A percentile compares a stretch with the other conserved stretches of the same genome.
Conservation (phyloP, 2,797 vertebrate species). For the Trichosurus vulpecula region DNA sequence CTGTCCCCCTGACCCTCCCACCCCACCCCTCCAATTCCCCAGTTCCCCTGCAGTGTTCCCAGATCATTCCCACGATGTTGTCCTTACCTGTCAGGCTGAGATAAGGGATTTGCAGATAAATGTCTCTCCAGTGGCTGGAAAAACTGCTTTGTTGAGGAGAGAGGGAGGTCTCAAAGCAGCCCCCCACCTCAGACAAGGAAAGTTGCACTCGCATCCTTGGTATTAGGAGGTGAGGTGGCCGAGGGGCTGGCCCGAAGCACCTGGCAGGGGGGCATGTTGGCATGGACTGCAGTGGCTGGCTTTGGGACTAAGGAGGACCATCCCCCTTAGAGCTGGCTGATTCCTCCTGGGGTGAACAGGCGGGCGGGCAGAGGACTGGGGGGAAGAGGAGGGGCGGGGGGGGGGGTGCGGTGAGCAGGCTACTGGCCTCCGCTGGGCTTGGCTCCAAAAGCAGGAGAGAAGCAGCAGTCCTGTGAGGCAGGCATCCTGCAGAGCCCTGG, state of each 20-base stretch:
- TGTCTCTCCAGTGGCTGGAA: neutral
- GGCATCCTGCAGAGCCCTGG: neutral
- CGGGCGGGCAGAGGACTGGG: neutral
- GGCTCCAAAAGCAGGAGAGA: neutral
- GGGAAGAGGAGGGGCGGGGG: neutral
- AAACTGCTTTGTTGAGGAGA: slow-evolving; percentile 16
- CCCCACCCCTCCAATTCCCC: neutral
- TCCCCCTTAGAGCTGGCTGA: neutral
- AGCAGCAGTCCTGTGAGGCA: neutral
- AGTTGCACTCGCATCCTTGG: neutral
- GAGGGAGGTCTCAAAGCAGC: neutral
- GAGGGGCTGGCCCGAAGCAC: neutral
- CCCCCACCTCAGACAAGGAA: neutral
- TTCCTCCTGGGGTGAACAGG: neutral
- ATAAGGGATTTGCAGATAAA: slow-evolving; percentile 20
- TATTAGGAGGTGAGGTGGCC: neutral
- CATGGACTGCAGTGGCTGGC: neutral
- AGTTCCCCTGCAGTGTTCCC: neutral
- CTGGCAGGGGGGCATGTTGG: neutral
- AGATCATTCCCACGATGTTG: neutral
- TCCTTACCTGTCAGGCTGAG: slow-evolving; percentile 58
- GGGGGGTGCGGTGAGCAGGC: neutral
- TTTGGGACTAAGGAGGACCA: accelerated
- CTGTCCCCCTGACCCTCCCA: neutral
- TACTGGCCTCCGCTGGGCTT: slow-evolving; percentile 41